Evolutionary conservation across 1,140 invertebrate species (phyloP), one percentile per base, ranked within the genome.

Genomic region (Saccostrea glomerata): DNA sequence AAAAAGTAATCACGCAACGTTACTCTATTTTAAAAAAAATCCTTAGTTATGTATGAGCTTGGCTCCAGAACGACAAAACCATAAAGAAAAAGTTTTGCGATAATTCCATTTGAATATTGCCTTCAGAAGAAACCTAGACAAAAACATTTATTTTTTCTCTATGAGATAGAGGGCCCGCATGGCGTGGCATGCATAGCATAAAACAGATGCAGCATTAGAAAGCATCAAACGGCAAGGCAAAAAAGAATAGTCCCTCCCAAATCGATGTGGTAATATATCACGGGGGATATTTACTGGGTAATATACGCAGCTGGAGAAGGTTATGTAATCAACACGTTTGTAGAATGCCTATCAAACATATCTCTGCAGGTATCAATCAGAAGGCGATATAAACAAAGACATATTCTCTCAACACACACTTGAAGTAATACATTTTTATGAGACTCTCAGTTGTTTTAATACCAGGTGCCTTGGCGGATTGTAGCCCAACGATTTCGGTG

Each of bases 281-380:
- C 23, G 70, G 25, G 30, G 70, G 15, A 77, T 30, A 77, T 77
- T 12, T 30, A 73, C 66, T 23, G 9, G 66, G 20, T 60, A 60
- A 60, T 63, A 63, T 77, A 15, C 25, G 15, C 25, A 77, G 70
- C 70, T 77, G 70, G 23, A 36, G 70, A 77, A 25, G 70, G 70
- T 77, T 77, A 77, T 30, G 70, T 77, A 77, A 77, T 77, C 70
- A 77, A 77, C 11, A 77, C 70, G 60, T 66, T 66, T 66, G 60
- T 66, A 77, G 30, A 77, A 77, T 77, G 70, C 60, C 60, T 20
- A 66, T 66, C 60, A 66, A 66, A 66, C 23, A 66, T 20, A n/a
- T 23, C 60, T 20, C 60, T n/a, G 60, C 23, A 20, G 60, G 60
- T 77, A 77, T 40, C 60, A n/a, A 77, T 77, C 70, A 5, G 13